phyloP scores from a whole-genome alignment of 2,888 invertebrate species.

The Polyommatus icarus region DNA sequence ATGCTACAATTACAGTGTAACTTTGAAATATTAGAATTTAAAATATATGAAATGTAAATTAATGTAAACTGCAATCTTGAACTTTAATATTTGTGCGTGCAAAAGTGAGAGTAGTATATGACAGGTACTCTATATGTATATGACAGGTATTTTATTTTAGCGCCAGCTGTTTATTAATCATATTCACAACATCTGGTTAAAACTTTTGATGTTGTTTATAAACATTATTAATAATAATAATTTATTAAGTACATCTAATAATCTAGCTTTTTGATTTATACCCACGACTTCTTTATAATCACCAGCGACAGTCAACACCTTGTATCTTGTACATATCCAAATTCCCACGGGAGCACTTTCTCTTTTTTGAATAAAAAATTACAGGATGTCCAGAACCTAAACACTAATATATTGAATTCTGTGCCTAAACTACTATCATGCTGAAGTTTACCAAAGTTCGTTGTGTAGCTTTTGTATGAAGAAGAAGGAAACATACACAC shows the following conservation, averaged over 20 bases:
- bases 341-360: too few relatives aligned
- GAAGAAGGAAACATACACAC: neutral
- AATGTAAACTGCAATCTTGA: too few relatives aligned
- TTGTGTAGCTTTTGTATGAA: neutral
- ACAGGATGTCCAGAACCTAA: too few relatives aligned
- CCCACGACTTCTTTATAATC: neutral
- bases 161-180: neutral
- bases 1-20: neutral
- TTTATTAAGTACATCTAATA: neutral
- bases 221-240: too few relatives aligned
- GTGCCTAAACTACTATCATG: neutral
- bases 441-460: neutral
- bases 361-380: too few relatives aligned
- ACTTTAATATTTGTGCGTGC: neutral
- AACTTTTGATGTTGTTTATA: neutral
- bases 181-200: neutral
- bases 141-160: slow-evolving; percentile 17
- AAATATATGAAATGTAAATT: too few relatives aligned
- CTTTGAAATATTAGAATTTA: neutral
- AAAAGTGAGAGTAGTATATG: neutral
- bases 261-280: neutral
- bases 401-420: too few relatives aligned
- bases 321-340: too few relatives aligned
- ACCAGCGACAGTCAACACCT: too few relatives aligned
- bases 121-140: neutral